phyloP scores from a whole-genome alignment of 2,113 vertebrate species.

The Ophiodon elongatus region DNA sequence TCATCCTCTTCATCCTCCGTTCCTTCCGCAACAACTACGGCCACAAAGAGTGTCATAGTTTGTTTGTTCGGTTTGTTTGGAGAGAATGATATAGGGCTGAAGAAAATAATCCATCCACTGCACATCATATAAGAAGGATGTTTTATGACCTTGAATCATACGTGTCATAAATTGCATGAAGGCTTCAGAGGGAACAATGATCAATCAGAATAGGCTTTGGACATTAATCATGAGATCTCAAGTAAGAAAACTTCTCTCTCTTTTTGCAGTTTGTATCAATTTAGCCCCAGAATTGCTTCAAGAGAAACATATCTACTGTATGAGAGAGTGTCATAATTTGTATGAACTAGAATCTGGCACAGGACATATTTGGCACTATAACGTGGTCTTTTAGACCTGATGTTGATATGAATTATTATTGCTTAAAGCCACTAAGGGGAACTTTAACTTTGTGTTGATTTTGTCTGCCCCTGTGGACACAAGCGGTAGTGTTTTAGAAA shows the following conservation, averaged over 20 bases:
- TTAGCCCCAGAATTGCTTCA: constrained; percentile 3
- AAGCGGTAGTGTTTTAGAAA: too few species aligned
- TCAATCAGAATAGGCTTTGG: constrained; percentile 57
- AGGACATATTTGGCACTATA: not conserved
- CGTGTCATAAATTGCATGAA: constrained; percentile 24
- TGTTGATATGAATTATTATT: too few species aligned
- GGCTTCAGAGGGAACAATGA: not conserved
- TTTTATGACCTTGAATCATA: constrained; percentile 27
- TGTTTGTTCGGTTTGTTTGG: not conserved
- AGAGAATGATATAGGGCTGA: constrained; percentile 3
- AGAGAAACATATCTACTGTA: constrained; percentile 24
- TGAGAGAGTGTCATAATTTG: not conserved
- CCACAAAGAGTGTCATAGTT: not conserved
- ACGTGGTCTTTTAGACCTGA: not conserved
- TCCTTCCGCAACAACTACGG: too few species aligned
- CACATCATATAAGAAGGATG: constrained; percentile 12
- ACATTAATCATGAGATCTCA: constrained; percentile 28
- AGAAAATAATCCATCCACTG: constrained; percentile 20
- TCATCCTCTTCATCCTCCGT: too few species aligned
- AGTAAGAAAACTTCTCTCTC: constrained; percentile 16
- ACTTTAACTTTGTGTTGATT: too few species aligned
- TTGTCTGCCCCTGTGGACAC: too few species aligned
- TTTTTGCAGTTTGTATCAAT: not conserved
- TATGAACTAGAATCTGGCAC: too few species aligned
- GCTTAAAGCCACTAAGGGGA: too few species aligned